Base-by-base conservation (phyloP, 2,113 vertebrate genomes). In the Scolopax mira region DNA sequence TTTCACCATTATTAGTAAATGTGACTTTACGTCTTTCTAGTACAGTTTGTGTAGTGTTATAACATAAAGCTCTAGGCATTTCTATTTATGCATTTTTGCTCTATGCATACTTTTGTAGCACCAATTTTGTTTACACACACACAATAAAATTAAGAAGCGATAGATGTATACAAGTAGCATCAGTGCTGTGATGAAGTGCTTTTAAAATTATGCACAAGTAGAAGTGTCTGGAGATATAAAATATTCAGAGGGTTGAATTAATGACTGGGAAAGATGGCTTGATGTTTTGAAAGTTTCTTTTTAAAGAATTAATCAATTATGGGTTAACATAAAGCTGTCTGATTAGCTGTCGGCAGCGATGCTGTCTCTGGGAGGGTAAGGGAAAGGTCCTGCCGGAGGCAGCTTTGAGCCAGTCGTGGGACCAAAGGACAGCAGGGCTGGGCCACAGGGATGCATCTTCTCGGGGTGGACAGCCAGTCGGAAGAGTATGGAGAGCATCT, bases 171-270 rank as follows among this genome's bases (percentile, higher is more conserved):
- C 67, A 93, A 96, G 90, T 61, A 92, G 57, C 81, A 87, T 79
- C 90, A 89, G 65, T 6, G 77, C 65, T 73, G 39, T 69, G 80
- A 95, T 95, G 94, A 93, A 97, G 85, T 90, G 89, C 94, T 92
- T 91, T 95, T 88, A 94, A 90, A 94, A 80, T 93, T 51, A 62
- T 66, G 77, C 64, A 79, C 65, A 64, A 95, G 89, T 77, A 74
- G 70, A 95, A 88, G 73, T 85, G 87, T 93, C 90, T 95, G 61
- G 90, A 96, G 94, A 91, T 79, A 93, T 91, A 48, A 93, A 96
- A 96, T 93, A 96, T 96, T 96, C 88, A 93, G 73, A 82, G 41
- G 39, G 35, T 83, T 92, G 90, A 94, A 94, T 95, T 95, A 95
- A 95, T 96, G 84, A 75, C 51, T 0, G 19, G 48, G 75, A 88